phyloP scores from a whole-genome alignment of 2,888 invertebrate genomes.

The Aphodius sticticus region DNA sequence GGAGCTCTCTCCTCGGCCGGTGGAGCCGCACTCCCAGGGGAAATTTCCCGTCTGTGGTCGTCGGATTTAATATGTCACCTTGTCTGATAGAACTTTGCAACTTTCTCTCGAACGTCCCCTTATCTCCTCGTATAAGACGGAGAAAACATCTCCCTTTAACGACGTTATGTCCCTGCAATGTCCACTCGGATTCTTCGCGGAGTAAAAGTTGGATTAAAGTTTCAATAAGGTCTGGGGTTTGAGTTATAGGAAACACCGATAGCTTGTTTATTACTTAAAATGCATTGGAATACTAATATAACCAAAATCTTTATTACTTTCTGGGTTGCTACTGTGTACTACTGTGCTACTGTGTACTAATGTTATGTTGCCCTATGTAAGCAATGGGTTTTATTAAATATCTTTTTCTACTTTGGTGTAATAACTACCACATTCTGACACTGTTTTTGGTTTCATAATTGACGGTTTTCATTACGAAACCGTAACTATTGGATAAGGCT shows the following conservation, averaged over 20 bases:
- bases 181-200: slow-evolving; percentile 25
- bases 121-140: slow-evolving; percentile 26
- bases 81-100: slow-evolving; percentile 44
- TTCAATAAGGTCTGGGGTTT: not conserved
- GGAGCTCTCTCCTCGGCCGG: slow-evolving; percentile 40
- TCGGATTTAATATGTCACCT: slow-evolving; percentile 52
- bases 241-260: not conserved
- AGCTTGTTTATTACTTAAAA: not conserved
- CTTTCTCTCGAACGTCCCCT: slow-evolving; percentile 36
- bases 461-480: too few species aligned
- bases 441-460: too few species aligned
- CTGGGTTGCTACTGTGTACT: too few species aligned
- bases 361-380: too few species aligned
- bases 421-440: too few species aligned
- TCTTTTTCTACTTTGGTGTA: too few species aligned
- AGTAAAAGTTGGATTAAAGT: slow-evolving; percentile 20
- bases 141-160: slow-evolving; percentile 28
- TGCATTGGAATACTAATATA: not conserved
- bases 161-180: slow-evolving; percentile 35
- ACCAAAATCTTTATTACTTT: too few species aligned
- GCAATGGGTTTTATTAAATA: too few species aligned
- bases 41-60: slow-evolving; percentile 49
- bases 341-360: too few species aligned
- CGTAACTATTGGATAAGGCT: too few species aligned
- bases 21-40: slow-evolving; percentile 44